Base-by-base conservation (phyloP, 2,113 vertebrate species). In the Ia io region DNA sequence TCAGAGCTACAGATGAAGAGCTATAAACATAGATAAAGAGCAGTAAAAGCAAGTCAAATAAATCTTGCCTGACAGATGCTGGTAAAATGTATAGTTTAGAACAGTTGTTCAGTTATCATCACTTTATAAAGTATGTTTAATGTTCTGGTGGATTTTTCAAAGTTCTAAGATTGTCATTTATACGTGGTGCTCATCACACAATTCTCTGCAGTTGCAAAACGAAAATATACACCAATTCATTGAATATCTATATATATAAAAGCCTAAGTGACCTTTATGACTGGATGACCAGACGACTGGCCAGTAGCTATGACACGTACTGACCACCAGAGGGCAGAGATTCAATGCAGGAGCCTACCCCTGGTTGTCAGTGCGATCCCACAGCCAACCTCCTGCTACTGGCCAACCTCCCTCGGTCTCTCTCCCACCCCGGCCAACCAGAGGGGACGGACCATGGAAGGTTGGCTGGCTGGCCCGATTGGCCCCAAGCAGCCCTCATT, bases 121-220 rank as follows among this genome's bases (percentile, higher is more conserved):
- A 89, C 53, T 89, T 71, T 83, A 88, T 23, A 79, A 86, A 40
- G 28, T 42, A 90, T n/a, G 7, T 67, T 84, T 95, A 91, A 88
- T 53, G 11, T 90, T 77, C 61, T 73, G 16, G 30, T 80, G 63
- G 2, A 37, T 78, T 83, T 78, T 74, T 91, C 77, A 59, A 95
- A 74, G 42, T 69, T 87, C 18, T 89, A 28, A 93, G 65, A 79
- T 92, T 63, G 30, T 40, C 28, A 40, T 0, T 87, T 77, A 78
- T 23, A 78, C 16, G 32, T 37, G 37, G 8, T 69, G 7, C 59
- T 74, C 23, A 93, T 78, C 85, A 82, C 37, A 65, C 4, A 83
- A 69, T n/a, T 80, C 14, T 90, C 42, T 70, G 7, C 6, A 49
- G 32, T 47, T 79, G 22, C 49, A 94, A 35, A 76, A 89, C 65